phyloP scores from a whole-genome alignment of 2,888 invertebrate genomes.

The Caenorhabditis doughertyi region DNA sequence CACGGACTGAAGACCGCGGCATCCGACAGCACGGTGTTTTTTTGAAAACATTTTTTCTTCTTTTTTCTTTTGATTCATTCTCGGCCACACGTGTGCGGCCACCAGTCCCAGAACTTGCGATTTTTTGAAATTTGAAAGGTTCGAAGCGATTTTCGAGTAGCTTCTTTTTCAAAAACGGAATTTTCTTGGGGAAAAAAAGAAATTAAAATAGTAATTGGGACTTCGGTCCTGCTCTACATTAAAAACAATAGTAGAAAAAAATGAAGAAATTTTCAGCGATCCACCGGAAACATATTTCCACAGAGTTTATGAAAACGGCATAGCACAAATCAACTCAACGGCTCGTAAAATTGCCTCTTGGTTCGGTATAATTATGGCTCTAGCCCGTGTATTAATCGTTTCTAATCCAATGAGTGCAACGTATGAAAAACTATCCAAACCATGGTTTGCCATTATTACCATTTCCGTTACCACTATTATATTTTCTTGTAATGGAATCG shows the following conservation, averaged over 20 bases:
- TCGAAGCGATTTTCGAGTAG: no score
- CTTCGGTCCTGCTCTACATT: no score
- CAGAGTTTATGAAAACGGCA: background rate
- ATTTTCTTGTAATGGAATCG: background rate
- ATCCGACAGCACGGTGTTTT: no score
- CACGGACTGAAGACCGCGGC: no score
- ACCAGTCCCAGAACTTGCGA: no score
- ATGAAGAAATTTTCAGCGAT: background rate
- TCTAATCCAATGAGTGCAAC: constrained; percentile 3
- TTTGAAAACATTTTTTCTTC: no score
- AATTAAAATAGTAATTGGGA: background rate
- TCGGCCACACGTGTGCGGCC: no score
- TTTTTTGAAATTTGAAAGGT: no score
- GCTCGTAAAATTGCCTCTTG: background rate
- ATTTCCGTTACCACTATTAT: background rate
- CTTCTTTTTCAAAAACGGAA: no score
- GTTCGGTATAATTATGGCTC: background rate
- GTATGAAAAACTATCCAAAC: background rate
- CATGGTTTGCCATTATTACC: background rate
- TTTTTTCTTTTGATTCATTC: no score
- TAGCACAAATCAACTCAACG: background rate
- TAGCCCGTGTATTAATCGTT: background rate
- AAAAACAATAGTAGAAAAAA: no score
- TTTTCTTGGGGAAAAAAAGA: no score
- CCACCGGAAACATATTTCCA: background rate